Base-by-base conservation (phyloP, 2,113 vertebrate species). In the Motacilla tschutschensis region DNA sequence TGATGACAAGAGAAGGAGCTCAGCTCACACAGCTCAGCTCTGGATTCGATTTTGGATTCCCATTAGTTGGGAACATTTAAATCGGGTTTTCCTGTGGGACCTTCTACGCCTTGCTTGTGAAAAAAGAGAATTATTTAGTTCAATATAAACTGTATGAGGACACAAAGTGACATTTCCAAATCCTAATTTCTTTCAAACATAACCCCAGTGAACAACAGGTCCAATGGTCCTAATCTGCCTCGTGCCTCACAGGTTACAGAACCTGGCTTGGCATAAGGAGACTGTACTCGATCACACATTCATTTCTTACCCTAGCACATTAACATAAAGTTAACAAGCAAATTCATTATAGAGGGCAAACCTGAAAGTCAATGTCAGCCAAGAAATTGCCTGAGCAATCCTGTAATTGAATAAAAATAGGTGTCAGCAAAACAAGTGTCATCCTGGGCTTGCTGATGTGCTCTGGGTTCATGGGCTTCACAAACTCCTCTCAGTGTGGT, bases 341-440 rank as follows among this genome's bases (percentile, higher is more conserved):
- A 85, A 63, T 88, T 91, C 69, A 62, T 84, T 46, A 74, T 3
- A 44, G 89, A 92, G 78, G 88, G 69, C 66, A 74, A 90, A 67
- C 67, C 38, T 53, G 21, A 57, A 84, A 91, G 90, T 50, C 81
- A 73, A 14, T 67, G 55, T 38, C 65, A 69, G 31, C 55, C 38
- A 86, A 78, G n/a, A 48, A 79, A 78, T 28, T 50, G 66, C 35
- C 14, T 47, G 59, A 91, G 77, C 60, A 53, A 82, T 12, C 22
- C 53, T 16, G 3, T 69, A 72, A 94, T 41, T 60, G 58, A 80
- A 92, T 85, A 74, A 88, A 26, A 88, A 58, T 22, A 25, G 10
- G 51, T 7, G 18, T 76, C 85, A 93, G 83, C 90, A 85, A 86
- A 66, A 74, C 48, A 20, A 70, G 44, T 71, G 79, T 25, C 85